Percentiles rank a stretch among this genome's conserved stretches.
Evolutionary conservation across 2,888 invertebrate species (phyloP).

Genomic region (Tachystola acroxantha): DNA sequence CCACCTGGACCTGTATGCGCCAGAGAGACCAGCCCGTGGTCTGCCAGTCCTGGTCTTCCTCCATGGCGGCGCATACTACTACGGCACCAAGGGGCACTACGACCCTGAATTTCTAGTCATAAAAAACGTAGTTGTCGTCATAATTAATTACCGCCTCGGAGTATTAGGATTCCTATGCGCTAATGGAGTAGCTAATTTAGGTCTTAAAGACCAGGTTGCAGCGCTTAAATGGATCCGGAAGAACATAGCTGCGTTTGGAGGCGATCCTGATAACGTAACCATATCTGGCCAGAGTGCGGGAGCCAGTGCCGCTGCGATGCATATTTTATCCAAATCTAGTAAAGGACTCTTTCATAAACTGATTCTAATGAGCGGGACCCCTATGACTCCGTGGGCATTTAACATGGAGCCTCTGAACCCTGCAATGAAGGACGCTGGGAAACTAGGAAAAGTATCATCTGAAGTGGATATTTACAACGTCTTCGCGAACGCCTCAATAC

Average conservation of each 20-base stretch:
- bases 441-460: constrained; percentile 31
- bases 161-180: constrained; percentile 60
- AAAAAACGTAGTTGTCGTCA: constrained; percentile 50
- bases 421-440: constrained; percentile 46
- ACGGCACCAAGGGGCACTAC: constrained; percentile 60
- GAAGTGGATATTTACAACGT: constrained; percentile 39
- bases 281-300: constrained; percentile 66
- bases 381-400: constrained; percentile 58
- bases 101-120: constrained; percentile 60
- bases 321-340: constrained; percentile 49
- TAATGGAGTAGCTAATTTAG: constrained; percentile 55
- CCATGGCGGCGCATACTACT: constrained; percentile 65
- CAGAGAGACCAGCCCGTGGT: constrained; percentile 17
- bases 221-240: constrained; percentile 59
- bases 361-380: constrained; percentile 56
- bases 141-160: constrained; percentile 59
- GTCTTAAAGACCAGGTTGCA: constrained; percentile 61
- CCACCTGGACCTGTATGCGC: constrained; percentile 52
- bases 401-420: constrained; percentile 42
- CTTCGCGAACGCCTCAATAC: constrained; percentile 35
- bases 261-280: constrained; percentile 65
- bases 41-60: constrained; percentile 61
- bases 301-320: constrained; percentile 54
- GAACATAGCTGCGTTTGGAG: constrained; percentile 60
- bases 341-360: constrained; percentile 59